Base-by-base conservation (phyloP, 1,140 invertebrate genomes). In the Oscheius sp. region DNA sequence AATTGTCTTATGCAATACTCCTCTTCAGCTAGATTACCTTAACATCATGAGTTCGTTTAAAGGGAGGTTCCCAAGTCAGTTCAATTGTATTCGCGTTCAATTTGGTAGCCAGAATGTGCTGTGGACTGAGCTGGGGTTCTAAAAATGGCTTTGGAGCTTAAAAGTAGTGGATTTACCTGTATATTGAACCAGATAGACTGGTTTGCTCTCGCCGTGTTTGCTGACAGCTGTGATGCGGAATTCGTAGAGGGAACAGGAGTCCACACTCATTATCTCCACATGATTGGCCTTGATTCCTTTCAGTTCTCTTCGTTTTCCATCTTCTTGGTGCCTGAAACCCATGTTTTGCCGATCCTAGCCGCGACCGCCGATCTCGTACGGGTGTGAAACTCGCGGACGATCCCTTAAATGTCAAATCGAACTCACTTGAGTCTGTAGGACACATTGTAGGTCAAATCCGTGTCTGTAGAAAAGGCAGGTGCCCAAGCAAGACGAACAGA, bases 151-250 rank as follows among this genome's bases (percentile, higher is more conserved):
- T 76, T 45, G 29, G 1, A 70, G 1, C 23, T 2, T 18, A 75
- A 15, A 62, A 38, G 7, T 20, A 59, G 20, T 3, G 23, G 26
- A 64, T 31, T 18, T 66, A 80, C 80, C 80, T 38, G 82, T 83
- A 61, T 83, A 83, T 55, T 83, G 82, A 15, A 83, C 82, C 15
- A 83, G 62, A 62, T 78, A 61, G 3, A 84, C 79, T 2, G 82
- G 78, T 67, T 83, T 83, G 46, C 79, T 80, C 65, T 83, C 82
- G 7, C 82, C 82, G 62, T 79, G 83, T 49, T 79, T 79, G 13
- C 78, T 83, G 46, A 83, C 79, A 29, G 82, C 82, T 15, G 81
- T 84, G 29, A 83, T 82, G 63, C 81, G 61, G 64, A 83, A 83
- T 64, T 83, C 82, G 69, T 83, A 83, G 15, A 83, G 75, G 10